Evolutionary conservation across 37 sponge, comb jelly and placozoan genomes (phyloP).

Genomic region (Sycon ciliatum): DNA sequence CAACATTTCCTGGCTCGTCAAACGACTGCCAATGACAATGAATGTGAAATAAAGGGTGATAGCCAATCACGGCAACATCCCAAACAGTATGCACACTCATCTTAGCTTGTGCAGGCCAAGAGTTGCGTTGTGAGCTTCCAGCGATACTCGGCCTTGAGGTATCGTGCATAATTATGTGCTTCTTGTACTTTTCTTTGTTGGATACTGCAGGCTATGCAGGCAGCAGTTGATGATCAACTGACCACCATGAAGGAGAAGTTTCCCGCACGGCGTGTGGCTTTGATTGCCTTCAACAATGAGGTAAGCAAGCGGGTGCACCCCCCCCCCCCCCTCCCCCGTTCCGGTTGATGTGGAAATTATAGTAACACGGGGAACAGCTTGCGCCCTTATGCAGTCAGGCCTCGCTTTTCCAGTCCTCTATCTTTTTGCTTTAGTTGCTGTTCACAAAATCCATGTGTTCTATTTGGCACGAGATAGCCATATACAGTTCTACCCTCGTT

Average conservation of each 20-base stretch:
- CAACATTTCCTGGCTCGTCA: no score
- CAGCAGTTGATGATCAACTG: constrained; percentile 75
- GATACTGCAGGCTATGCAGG: constrained; percentile 65
- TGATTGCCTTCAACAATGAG: constrained; percentile 77
- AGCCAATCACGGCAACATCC: background rate
- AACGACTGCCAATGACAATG: no score
- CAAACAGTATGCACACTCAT: background rate
- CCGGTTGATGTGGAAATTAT: background rate
- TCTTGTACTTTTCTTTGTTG: background rate
- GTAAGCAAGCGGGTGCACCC: constrained; percentile 15
- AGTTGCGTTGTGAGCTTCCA: background rate
- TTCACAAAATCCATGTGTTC: no score
- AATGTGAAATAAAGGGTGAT: no score
- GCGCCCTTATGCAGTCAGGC: background rate
- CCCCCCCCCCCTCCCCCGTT: background rate
- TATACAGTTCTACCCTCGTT: no score
- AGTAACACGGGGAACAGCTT: background rate
- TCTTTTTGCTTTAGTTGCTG: no score
- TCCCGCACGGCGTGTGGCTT: constrained; percentile 44
- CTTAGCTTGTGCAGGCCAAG: no score
- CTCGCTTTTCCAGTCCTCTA: no score
- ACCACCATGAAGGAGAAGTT: constrained; percentile 26
- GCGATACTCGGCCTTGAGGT: background rate
- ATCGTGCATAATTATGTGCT: background rate
- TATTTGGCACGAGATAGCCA: no score